phyloP scores from a whole-genome alignment of 2,888 invertebrate genomes.

The Melanostoma scalare region DNA sequence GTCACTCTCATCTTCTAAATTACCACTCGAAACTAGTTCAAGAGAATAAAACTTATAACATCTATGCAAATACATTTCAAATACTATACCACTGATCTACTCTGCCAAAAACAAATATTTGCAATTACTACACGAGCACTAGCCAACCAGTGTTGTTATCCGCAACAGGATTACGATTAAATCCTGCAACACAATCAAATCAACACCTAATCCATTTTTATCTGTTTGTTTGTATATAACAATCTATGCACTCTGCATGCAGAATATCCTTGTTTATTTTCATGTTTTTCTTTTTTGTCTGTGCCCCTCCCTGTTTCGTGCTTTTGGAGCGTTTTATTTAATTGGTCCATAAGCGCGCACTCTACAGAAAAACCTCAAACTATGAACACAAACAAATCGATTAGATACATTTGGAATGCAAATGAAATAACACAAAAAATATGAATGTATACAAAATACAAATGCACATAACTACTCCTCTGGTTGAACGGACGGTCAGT shows the following conservation, averaged over 20 bases:
- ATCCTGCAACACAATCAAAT: constrained; percentile 65
- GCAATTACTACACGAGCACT: constrained; percentile 44
- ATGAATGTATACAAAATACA: constrained; percentile 2
- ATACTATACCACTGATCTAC: constrained; percentile 34
- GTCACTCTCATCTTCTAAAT: no score
- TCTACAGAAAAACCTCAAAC: neutral
- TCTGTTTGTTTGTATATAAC: constrained; percentile 33
- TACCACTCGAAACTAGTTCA: neutral
- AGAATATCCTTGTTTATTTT: constrained; percentile 1
- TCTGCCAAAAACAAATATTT: constrained; percentile 36
- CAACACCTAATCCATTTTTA: constrained; percentile 72
- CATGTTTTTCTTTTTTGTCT: neutral
- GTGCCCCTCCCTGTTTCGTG: constrained; percentile 15
- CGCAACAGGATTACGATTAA: constrained; percentile 64
- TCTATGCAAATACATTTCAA: neutral
- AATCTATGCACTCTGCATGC: constrained; percentile 3
- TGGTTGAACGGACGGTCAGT: neutral
- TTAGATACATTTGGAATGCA: constrained; percentile 39
- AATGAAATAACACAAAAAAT: constrained; percentile 1
- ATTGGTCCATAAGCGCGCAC: constrained; percentile 50
- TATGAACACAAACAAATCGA: constrained; percentile 42
- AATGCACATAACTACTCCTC: constrained; percentile 9
- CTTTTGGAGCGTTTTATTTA: constrained; percentile 56
- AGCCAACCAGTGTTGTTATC: constrained; percentile 26
- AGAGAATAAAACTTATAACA: neutral